Evolutionary conservation across 2,797 vertebrate genomes (phyloP).

Genomic region (Acropternis orthonyx): DNA sequence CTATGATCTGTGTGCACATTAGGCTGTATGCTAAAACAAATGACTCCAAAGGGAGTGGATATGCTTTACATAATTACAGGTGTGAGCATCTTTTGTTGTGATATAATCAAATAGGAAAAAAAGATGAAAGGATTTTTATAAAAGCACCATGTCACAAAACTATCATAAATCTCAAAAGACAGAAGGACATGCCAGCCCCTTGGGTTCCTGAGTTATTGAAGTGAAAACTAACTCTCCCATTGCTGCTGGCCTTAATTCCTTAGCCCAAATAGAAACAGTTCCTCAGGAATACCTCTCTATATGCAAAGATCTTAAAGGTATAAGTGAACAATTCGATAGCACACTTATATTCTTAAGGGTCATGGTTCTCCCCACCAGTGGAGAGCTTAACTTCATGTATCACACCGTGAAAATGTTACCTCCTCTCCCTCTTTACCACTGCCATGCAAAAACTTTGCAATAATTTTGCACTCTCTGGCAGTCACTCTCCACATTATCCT

Average conservation of each 20-base stretch:
- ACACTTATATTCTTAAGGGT: not conserved
- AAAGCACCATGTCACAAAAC: not conserved
- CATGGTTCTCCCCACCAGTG: not conserved
- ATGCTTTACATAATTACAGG: not conserved
- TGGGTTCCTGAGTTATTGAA: not conserved
- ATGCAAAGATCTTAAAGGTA: not conserved
- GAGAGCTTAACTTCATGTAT: not conserved
- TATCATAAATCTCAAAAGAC: not conserved
- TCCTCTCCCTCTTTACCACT: not conserved
- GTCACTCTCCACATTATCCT: not conserved
- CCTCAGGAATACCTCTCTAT: not conserved
- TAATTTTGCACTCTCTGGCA: not conserved
- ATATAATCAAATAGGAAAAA: not conserved
- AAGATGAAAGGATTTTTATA: not conserved
- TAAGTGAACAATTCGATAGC: not conserved
- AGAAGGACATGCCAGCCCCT: not conserved
- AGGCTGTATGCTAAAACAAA: not conserved
- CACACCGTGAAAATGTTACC: not conserved
- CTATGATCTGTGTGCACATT: not conserved
- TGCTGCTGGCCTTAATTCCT: not conserved
- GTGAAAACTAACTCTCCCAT: not conserved
- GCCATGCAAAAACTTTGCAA: not conserved
- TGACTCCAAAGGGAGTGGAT: not conserved
- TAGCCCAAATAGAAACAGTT: not conserved
- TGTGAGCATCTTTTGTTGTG: not conserved